Evolutionary conservation across 2,888 invertebrate genomes (phyloP).

Genomic region (Lymantria dispar): DNA sequence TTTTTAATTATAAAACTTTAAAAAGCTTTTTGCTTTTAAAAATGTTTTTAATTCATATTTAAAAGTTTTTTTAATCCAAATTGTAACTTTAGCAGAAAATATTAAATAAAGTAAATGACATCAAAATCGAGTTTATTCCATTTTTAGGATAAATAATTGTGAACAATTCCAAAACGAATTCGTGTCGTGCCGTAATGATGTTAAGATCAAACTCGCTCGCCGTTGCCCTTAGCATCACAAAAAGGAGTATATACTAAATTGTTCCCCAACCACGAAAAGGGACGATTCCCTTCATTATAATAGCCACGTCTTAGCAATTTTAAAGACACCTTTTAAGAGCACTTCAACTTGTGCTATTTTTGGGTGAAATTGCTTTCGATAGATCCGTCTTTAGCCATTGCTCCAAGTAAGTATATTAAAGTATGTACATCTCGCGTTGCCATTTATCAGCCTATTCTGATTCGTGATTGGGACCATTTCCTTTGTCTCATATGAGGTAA

Average conservation of each 20-base stretch:
- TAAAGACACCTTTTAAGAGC: slow-evolving; percentile 61
- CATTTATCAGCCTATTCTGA: slow-evolving; percentile 49
- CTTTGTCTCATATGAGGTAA: slow-evolving; percentile 52
- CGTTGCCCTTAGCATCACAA: slow-evolving; percentile 31
- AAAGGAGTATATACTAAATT: slow-evolving; percentile 31
- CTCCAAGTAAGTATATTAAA: slow-evolving; percentile 24
- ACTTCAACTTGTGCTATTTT: slow-evolving; percentile 55
- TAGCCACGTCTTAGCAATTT: slow-evolving; percentile 56
- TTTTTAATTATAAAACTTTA: too few relatives aligned
- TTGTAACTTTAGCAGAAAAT: too few relatives aligned
- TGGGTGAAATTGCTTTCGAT: slow-evolving; percentile 44
- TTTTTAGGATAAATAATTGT: slow-evolving; percentile 23
- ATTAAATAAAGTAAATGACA: slow-evolving; percentile 11
- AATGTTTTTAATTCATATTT: too few relatives aligned
- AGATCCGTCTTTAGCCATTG: slow-evolving; percentile 40
- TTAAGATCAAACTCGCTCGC: slow-evolving; percentile 31
- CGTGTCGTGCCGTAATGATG: slow-evolving; percentile 32
- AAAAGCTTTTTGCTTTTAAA: too few relatives aligned
- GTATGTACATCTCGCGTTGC: slow-evolving; percentile 33
- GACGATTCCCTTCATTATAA: slow-evolving; percentile 54
- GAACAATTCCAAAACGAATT: slow-evolving; percentile 23
- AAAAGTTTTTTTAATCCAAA: too few relatives aligned
- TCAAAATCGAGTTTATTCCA: slow-evolving; percentile 22
- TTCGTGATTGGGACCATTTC: slow-evolving; percentile 37
- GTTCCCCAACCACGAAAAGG: slow-evolving; percentile 31